Base-by-base conservation (phyloP, 2,797 vertebrate species). In the Syngnathus acus region DNA sequence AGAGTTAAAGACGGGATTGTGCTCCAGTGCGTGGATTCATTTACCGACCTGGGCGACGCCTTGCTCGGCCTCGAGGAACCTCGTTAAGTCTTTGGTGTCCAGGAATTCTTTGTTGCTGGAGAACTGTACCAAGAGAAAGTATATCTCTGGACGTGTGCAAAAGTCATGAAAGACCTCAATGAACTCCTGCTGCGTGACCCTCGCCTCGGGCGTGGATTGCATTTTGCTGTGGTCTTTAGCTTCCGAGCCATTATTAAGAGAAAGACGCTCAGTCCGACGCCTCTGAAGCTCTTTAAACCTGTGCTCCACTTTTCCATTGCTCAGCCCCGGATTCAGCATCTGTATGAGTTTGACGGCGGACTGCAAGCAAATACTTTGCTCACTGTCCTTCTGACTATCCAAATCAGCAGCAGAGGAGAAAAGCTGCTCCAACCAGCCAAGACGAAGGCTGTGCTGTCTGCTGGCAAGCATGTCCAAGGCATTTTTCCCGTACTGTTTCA, bases 101-200 rank as follows among this genome's bases (percentile, higher is more conserved):
- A 98, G 87, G 78, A 92, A 96, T 88, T 97, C 95, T 87, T 98
- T 98, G 95, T 97, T 97, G 91, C 94, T 96, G 14, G 95, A 97
- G 91, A 97, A 97, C 88, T 96, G 95, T 89, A 98, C 95, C 86
- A 98, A 87, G 65, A 98, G 88, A 75, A 98, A 98, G 87, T 98
- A 98, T 84, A 98, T 95, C 89, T 98, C 95, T 2, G 95, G 95
- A 66, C 95, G 92, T 43, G 95, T 98, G 89, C 95, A 97, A 83
- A 97, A 93, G 81, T 96, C 93, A 60, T 96, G 95, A 81, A 96
- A 97, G 81, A 94, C 94, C 84, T 97, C 92, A 1, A 94, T 90
- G 86, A 98, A 96, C 70, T 98, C 94, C 76, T 92, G 89, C 86
- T 93, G 92, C 61, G 91, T 93, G 72, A 97, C 91, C 0, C 4